Evolutionary conservation across 2,797 vertebrate genomes (phyloP).

Genomic region (Alcedo quadribrachys): DNA sequence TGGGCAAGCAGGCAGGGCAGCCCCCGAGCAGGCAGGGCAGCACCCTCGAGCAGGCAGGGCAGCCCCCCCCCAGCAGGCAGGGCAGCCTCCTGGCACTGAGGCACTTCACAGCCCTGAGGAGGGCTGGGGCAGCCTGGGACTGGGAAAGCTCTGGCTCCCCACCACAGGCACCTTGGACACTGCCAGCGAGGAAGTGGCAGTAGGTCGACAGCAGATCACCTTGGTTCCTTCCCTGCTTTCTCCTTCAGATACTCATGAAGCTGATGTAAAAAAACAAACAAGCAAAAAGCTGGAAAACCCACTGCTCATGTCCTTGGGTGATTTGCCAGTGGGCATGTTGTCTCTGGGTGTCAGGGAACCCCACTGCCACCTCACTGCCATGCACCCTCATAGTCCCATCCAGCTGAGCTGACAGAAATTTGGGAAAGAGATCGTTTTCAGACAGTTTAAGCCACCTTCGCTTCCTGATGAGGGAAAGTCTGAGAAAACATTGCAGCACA

Average conservation of each 20-base stretch:
- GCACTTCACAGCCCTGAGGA: background rate
- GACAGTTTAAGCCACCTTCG: background rate
- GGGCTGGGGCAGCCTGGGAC: background rate
- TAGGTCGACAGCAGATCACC: background rate
- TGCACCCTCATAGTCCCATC: background rate
- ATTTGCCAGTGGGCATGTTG: background rate
- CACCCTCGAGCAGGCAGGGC: background rate
- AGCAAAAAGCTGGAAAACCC: background rate
- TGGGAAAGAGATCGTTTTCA: background rate
- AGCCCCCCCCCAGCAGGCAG: background rate
- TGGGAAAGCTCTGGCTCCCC: background rate
- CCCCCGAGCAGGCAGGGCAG: background rate
- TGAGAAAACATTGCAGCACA: background rate
- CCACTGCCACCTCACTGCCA: background rate
- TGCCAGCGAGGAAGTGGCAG: accelerated
- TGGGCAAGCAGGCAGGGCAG: background rate
- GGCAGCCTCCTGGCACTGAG: background rate
- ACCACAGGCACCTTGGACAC: background rate
- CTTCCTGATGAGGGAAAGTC: background rate
- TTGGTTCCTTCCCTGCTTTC: background rate
- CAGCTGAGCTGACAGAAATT: background rate
- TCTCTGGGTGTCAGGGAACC: background rate
- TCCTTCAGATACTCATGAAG: background rate
- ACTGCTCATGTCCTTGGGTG: accelerated
- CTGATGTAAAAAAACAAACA: background rate